Conservation (phyloP, 2,113 vertebrate genomes). For the Zingel zingel region DNA sequence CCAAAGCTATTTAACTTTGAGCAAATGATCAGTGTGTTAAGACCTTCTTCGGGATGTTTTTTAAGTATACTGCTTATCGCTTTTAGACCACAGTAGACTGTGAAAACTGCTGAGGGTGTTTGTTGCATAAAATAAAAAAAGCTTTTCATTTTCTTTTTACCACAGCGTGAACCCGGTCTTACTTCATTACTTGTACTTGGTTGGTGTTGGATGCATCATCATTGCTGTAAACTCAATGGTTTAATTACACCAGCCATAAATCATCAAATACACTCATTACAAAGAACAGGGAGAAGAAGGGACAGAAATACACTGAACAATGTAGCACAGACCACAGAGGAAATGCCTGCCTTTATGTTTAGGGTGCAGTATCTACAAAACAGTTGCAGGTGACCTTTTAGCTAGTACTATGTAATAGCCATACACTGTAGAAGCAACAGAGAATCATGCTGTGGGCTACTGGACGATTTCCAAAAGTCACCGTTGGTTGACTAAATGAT, state of each 20-base stretch:
- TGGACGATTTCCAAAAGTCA: neutral
- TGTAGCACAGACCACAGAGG: slow-evolving; percentile 11
- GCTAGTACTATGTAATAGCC: too few relatives aligned
- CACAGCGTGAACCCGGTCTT: slow-evolving; percentile 42
- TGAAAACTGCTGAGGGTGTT: slow-evolving; percentile 21
- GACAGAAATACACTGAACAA: neutral
- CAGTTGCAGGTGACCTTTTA: neutral
- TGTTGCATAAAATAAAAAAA: slow-evolving; percentile 8
- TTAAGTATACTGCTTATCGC: neutral
- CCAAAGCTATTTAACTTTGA: neutral
- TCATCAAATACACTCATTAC: slow-evolving; percentile 38
- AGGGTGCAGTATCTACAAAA: neutral
- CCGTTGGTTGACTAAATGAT: neutral
- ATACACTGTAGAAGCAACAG: neutral
- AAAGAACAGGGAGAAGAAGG: neutral
- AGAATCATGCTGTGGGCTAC: too few relatives aligned
- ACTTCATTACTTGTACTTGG: slow-evolving; percentile 48
- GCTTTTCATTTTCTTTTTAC: slow-evolving; percentile 14
- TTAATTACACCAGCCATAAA: slow-evolving; percentile 56
- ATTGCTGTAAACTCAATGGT: slow-evolving; percentile 27
- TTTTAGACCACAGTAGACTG: neutral
- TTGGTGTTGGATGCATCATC: slow-evolving; percentile 39
- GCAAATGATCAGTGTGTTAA: neutral
- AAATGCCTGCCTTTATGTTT: slow-evolving; percentile 20
- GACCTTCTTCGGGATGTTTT: neutral